Base-by-base conservation (phyloP, 2,888 invertebrate genomes). In the Conistra vaccinii region DNA sequence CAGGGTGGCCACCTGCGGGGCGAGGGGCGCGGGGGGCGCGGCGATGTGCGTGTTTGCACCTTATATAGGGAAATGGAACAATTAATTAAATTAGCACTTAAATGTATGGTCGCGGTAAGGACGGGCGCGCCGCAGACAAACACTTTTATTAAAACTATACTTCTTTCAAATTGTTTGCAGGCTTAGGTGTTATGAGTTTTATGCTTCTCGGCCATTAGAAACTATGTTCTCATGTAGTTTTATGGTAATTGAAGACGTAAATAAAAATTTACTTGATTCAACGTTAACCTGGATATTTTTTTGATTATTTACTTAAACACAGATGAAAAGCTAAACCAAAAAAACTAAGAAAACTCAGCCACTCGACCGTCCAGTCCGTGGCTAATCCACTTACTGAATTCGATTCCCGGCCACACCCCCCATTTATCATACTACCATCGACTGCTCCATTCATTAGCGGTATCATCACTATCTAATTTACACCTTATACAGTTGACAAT, bases 71-170 rank as follows among this genome's bases (percentile, higher is more conserved):
- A 94, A 94, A 94, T 94, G 92, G 93, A 90, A 92, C 94, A 93
- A 96, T 96, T 95, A 95, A 96, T 96, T 95, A 94, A 94, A 94
- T 95, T 94, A 95, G 93, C 93, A 94, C 93, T 94, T 92, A 93
- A 95, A 93, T 92, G 92, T 91, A 90, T 90, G 89, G 90, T 90
- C 87, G 87, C 79, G 83, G 86, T 84, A 86, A 89, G 89, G 87
- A 87, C 89, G 90, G 91, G 91, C 81, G 88, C 86, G 74, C 82
- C 81, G 51, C 71, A 57, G 62, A 67, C 69, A 87, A 42, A 81
- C 89, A 85, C 90, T 91, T 91, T 93, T 94, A 95, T 95, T 95
- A 94, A 94, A 94, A 93, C 93, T 93, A 94, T 95, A 91, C 90
- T 89, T 95, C 92, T 94, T 93, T 91, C 85, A 86, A 70, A 80